A percentile compares a stretch with the other conserved stretches of the same genome.
These are phyloP conservation scores for Drosophila lini DNA, from an alignment of 1,140 invertebrate species.

Conservation along the genomic window DNA sequence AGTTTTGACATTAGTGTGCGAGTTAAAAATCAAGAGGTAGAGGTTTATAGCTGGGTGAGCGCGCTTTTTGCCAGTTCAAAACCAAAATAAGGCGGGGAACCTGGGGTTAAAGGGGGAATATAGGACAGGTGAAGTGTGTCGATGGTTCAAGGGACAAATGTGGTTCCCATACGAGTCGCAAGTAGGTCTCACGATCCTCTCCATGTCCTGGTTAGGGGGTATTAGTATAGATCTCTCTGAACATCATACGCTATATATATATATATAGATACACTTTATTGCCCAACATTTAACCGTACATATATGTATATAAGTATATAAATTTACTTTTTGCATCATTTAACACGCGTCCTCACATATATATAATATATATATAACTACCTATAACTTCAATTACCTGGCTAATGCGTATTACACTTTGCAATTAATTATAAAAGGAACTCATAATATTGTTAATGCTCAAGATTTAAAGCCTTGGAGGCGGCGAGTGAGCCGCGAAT, in stretches of 20 bases:
- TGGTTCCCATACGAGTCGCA: slow-evolving; percentile 20
- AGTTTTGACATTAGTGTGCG: slow-evolving; percentile 81
- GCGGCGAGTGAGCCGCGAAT: slow-evolving; percentile 42
- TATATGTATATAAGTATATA: slow-evolving; percentile 52
- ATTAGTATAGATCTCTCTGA: slow-evolving; percentile 44
- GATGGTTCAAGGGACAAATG: slow-evolving; percentile 7
- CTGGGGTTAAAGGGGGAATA: slow-evolving; percentile 1
- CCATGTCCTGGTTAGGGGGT: background rate
- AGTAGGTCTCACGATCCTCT: slow-evolving; percentile 31
- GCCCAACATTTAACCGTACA: slow-evolving; percentile 76
- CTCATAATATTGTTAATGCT: slow-evolving; percentile 77
- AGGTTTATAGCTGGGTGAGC: slow-evolving; percentile 26
- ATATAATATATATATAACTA: slow-evolving; percentile 48
- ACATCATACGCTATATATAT: slow-evolving; percentile 39
- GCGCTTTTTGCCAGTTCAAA: slow-evolving; percentile 34
- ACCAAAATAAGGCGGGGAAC: slow-evolving; percentile 12
- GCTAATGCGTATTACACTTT: slow-evolving; percentile 61
- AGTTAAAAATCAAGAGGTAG: slow-evolving; percentile 40
- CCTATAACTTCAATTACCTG: slow-evolving; percentile 68
- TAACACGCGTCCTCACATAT: slow-evolving; percentile 40
- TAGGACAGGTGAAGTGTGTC: slow-evolving; percentile 22
- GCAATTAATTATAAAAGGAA: slow-evolving; percentile 64
- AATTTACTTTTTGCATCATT: slow-evolving; percentile 49
- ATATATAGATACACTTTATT: slow-evolving; percentile 69
- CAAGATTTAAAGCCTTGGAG: slow-evolving; percentile 80